Base-by-base conservation (phyloP, 2,113 vertebrate genomes). In the Peromyscus polionotus region DNA sequence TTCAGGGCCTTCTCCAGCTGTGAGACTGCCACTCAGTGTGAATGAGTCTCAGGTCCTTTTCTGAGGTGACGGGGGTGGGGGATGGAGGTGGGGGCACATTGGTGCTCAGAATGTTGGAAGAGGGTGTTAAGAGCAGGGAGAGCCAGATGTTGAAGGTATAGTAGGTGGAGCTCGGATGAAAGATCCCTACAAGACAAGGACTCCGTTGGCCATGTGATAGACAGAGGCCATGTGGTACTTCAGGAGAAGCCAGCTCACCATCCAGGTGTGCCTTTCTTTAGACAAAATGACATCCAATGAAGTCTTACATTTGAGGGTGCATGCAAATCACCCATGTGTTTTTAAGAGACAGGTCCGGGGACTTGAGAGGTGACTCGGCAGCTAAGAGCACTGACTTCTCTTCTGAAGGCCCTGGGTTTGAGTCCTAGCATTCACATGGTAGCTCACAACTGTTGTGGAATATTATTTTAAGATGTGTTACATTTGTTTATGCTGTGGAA, bases 41-140 rank as follows among this genome's bases (percentile, higher is more conserved):
- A 90, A 70, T 83, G 83, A 95, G 79, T 67, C 93, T 90, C 54
- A 84, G 89, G 88, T 91, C 87, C 63, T 86, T 94, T 88, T 95
- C 93, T 91, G 72, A 92, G n/a, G 72, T 20, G 81, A 51, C 51
- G 9, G 51, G 3, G 48, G 48, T 51, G 7, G 48, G 48, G 48
- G 48, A 1, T 51, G 48, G 7, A 7, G 84, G 51, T 68, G 20
- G 17, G 86, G 75, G 70, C 39, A 79, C 80, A 16, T 39, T 73
- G 59, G 39, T 83, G n/a, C 84, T 94, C 16, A 76, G 91, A 72
- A 92, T 4, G 36, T 59, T 51, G 33, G 70, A 45, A 79, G 63
- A 91, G 75, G 45, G 45, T 79, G 39, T 87, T 36, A 36, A 26
- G 11, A 51, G 22, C 45, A n/a, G 33, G 93, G 72, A 70, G 81